Evolutionary conservation across 2,113 vertebrate species (phyloP).

Genomic region (Pluvianellus socialis): DNA sequence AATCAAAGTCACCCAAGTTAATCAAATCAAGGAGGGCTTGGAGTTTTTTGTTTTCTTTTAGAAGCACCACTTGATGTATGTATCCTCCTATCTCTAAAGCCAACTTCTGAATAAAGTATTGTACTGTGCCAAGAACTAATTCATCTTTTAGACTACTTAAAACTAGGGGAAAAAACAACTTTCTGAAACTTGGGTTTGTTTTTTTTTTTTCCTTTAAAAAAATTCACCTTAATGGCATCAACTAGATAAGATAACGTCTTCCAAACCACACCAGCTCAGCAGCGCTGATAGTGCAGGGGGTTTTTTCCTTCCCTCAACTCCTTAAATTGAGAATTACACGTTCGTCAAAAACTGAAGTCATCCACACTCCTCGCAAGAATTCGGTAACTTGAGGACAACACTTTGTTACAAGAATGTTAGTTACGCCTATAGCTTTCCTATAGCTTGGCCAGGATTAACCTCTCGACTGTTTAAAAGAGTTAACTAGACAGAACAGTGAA

Average conservation of each 20-base stretch:
- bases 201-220: not conserved
- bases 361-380: accelerated
- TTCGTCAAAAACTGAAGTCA: not conserved
- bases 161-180: not conserved
- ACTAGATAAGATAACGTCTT: not conserved
- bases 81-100: not conserved
- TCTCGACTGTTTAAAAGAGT: not conserved
- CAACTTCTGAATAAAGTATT: not conserved
- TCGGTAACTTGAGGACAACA: not conserved
- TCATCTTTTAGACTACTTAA: not conserved
- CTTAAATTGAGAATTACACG: accelerated
- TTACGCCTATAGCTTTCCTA: not conserved
- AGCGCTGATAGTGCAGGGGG: not conserved
- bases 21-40: not conserved
- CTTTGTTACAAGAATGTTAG: not conserved
- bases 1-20: conserved; percentile 25
- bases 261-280: not conserved
- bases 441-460: not conserved
- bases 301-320: not conserved
- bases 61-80: not conserved
- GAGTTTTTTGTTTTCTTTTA: not conserved
- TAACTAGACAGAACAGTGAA: not conserved
- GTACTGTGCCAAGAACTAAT: not conserved
- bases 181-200: not conserved
- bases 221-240: not conserved